Evolutionary conservation across 1,140 invertebrate species (phyloP), one percentile per base, ranked within the genome.

Genomic region (Lutraria rhynchaena): DNA sequence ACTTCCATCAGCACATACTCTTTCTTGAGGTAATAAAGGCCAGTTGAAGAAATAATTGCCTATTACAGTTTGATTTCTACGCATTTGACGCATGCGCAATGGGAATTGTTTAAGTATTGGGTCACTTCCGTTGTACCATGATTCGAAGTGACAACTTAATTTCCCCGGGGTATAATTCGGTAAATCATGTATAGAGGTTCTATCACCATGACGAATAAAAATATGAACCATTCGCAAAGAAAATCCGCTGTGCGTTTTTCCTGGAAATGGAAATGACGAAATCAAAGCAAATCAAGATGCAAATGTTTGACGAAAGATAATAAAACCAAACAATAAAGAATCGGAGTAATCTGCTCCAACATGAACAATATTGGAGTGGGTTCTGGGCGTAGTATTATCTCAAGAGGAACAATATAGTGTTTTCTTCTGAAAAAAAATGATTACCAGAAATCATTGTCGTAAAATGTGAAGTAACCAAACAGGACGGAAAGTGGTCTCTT

Each of bases 171-270:
- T 95, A 53, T 96, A 94, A 83, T 96, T 95, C 82, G 94, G 93
- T 4, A 98, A 93, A 90, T 96, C 95, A 11, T 95, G 95, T 58
- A 98, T 93, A 1, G 97, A 96, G 5, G 96, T 96, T 55, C 97
- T 93, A 90, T 98, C 97, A 1, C 97, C 97, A 92, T 98, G 97
- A 35, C 97, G 93, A 5, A 97, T 95, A 11, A 98, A 92, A 37
- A 97, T 93, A 41, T 97, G 91, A 9, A 97, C 94, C 13, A 96
- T 96, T 91, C 95, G 95, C 19, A 98, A 84, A 65, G 95, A 93
- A 93, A 95, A 95, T 84, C 95, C 94, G 33, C 94, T 93, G 82
- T 94, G 93, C 46, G 94, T 91, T 80, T 92, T 92, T 77, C 94
- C 94, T 95, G 83, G 9, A 90, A 89, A n/a, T n/a, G n/a, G n/a